These are phyloP conservation scores for Microchrysa polita DNA, from an alignment of 2,888 invertebrate species.

Conservation along the genomic window DNA sequence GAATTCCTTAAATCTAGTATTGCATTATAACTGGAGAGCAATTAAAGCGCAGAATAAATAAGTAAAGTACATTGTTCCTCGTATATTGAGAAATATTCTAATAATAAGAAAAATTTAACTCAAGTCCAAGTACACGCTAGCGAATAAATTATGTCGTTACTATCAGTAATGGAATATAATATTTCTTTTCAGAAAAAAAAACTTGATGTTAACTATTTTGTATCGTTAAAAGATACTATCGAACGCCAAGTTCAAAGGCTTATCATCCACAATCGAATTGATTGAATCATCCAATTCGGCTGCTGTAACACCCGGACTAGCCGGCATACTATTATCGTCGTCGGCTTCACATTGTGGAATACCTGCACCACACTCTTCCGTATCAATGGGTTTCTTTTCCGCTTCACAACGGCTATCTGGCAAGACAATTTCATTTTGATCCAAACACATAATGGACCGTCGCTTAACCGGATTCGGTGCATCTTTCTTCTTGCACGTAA, in stretches of 20 bases:
- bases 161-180: constrained; percentile 19
- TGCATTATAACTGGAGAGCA: neutral
- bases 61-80: neutral
- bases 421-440: constrained; percentile 78
- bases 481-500: constrained; percentile 67
- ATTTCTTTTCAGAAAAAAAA: neutral
- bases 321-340: constrained; percentile 36
- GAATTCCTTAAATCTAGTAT: neutral
- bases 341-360: constrained; percentile 59
- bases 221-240: constrained; percentile 10
- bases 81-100: neutral
- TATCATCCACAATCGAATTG: constrained; percentile 17
- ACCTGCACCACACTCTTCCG: constrained; percentile 70
- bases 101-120: constrained; percentile 3
- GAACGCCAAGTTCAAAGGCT: constrained; percentile 1
- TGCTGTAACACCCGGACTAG: neutral
- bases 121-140: neutral
- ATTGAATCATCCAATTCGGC: constrained; percentile 18
- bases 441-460: constrained; percentile 79
- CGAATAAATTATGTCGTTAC: constrained; percentile 24
- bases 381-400: constrained; percentile 72
- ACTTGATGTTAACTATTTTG: neutral
- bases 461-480: constrained; percentile 70
- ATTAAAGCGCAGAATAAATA: constrained; percentile 32
- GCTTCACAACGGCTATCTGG: constrained; percentile 78